Conservation (phyloP, 2,888 invertebrate genomes). For the Cryptophagus acutangulus region DNA sequence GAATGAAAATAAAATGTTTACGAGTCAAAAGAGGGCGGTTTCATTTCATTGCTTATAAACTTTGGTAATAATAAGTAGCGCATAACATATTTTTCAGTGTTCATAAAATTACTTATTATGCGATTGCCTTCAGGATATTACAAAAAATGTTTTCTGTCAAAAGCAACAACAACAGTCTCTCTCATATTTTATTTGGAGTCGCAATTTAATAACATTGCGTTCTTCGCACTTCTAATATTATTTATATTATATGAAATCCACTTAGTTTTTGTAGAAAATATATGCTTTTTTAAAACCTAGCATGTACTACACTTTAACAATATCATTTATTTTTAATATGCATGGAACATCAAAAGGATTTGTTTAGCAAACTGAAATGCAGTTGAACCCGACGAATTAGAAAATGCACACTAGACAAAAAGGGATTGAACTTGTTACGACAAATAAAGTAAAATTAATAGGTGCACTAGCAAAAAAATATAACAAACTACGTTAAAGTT, state of each 20-base stretch:
- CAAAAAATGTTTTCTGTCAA: slow-evolving; percentile 17
- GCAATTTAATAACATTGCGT: no score
- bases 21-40: slow-evolving; percentile 38
- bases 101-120: slow-evolving; percentile 33
- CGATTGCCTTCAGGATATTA: slow-evolving; percentile 20
- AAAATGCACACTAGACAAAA: slow-evolving; percentile 27
- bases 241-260: no score
- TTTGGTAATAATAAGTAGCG: slow-evolving; percentile 36
- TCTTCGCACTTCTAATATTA: no score
- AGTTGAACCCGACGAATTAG: slow-evolving; percentile 35
- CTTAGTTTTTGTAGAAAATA: no score
- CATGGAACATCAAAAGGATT: slow-evolving; percentile 3
- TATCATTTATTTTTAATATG: neutral
- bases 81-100: slow-evolving; percentile 30
- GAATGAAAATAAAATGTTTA: slow-evolving; percentile 41
- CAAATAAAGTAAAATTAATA: slow-evolving; percentile 26
- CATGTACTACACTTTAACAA: no score
- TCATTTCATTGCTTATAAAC: slow-evolving; percentile 42
- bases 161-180: slow-evolving; percentile 16
- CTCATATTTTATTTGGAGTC: slow-evolving; percentile 16
- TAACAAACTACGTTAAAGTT: slow-evolving; percentile 19
- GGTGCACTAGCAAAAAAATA: slow-evolving; percentile 26
- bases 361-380: slow-evolving; percentile 4
- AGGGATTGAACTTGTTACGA: slow-evolving; percentile 18
- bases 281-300: no score